Evolutionary conservation across 2,797 vertebrate genomes (phyloP).

Genomic region (Neopelma chrysocephalum): DNA sequence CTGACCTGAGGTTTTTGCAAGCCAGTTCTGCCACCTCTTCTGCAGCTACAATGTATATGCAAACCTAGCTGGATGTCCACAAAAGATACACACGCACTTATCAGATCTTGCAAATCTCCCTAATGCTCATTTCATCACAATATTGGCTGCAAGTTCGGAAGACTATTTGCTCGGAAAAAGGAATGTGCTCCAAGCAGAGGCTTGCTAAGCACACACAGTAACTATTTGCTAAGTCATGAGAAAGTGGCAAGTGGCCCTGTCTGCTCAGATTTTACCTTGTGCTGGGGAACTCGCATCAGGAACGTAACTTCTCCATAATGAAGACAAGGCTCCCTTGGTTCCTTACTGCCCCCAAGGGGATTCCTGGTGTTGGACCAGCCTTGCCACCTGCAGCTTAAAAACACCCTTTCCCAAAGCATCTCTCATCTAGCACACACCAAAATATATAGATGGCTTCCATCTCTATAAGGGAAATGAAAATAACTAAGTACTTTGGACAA

Average conservation of each 20-base stretch:
- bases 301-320: neutral
- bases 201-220: neutral
- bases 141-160: neutral
- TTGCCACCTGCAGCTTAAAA: neutral
- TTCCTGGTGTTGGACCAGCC: neutral
- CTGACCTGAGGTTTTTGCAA: slow-evolving; percentile 8
- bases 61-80: neutral
- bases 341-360: slow-evolving; percentile 7
- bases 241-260: neutral
- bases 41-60: neutral
- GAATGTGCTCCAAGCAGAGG: neutral
- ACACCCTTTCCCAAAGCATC: neutral
- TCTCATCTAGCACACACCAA: neutral
- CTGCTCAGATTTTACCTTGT: neutral
- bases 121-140: neutral
- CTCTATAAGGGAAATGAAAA: neutral
- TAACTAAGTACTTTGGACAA: neutral
- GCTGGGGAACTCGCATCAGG: neutral
- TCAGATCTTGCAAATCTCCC: neutral
- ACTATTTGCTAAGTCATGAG: neutral
- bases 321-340: neutral
- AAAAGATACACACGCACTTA: neutral
- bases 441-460: neutral
- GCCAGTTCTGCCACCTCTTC: neutral
- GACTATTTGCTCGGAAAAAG: neutral